Percentiles rank a stretch among this genome's conserved stretches.
Evolutionary conservation across 2,797 vertebrate species (phyloP).

Genomic region (Lacerta bilineata): DNA sequence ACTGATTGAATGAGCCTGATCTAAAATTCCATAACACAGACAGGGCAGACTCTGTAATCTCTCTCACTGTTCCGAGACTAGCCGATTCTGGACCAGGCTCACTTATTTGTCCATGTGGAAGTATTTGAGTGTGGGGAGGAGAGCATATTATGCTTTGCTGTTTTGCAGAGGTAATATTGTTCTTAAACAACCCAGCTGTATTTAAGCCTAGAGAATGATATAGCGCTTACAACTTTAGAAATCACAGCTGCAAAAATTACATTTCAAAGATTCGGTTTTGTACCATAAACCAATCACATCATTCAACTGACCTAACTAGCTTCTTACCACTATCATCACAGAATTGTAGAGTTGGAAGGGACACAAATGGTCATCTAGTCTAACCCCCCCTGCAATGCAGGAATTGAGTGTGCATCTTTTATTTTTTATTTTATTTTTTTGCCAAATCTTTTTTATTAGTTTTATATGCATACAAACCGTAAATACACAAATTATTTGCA

Average conservation of each 20-base stretch:
- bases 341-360: too few species aligned
- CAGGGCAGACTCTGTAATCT: rapidly evolving
- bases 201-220: neutral
- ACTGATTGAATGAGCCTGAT: constrained; percentile 48
- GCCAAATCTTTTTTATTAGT: too few species aligned
- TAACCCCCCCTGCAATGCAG: too few species aligned
- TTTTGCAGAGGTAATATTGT: neutral
- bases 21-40: constrained; percentile 53
- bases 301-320: neutral
- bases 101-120: constrained; percentile 24
- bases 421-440: too few species aligned
- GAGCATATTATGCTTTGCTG: neutral
- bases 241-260: constrained; percentile 11
- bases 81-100: neutral
- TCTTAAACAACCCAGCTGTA: neutral
- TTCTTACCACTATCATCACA: neutral
- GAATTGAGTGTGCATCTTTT: neutral
- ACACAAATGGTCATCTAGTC: too few species aligned
- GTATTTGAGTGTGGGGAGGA: constrained; percentile 13
- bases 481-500: too few species aligned
- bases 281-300: neutral
- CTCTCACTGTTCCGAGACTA: constrained; percentile 21
- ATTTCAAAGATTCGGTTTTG: neutral
- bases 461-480: too few species aligned
- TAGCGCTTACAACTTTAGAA: neutral